These are phyloP conservation scores for Meleagris gallopavo DNA, from an alignment of 2,113 vertebrate species.

Conservation along the genomic window DNA sequence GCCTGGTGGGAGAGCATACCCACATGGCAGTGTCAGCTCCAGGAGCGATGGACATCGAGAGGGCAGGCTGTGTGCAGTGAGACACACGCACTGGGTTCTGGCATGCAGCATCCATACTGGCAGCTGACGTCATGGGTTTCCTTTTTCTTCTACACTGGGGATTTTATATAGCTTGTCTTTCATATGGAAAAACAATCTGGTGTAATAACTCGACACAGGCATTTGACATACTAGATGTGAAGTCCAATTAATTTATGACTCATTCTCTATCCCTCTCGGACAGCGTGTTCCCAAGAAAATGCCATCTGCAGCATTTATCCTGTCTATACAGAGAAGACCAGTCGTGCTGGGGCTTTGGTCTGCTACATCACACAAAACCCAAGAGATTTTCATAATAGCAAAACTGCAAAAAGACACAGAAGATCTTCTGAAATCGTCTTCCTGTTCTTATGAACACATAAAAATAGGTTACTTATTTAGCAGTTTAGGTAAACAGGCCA, in stretches of 20 bases:
- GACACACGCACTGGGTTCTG: fast-evolving
- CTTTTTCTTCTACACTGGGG: neutral
- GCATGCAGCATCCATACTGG: neutral
- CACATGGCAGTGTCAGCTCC: fast-evolving
- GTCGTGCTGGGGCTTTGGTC: neutral
- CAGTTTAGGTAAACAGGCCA: slow-evolving; percentile 62
- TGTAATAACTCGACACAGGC: neutral
- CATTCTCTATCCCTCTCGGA: neutral
- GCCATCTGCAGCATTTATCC: neutral
- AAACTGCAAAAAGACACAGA: neutral
- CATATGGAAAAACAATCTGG: neutral
- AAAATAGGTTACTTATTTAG: slow-evolving; percentile 56
- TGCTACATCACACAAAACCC: neutral
- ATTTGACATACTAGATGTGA: neutral
- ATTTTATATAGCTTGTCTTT: neutral
- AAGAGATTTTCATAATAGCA: neutral
- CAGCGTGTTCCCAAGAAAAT: neutral
- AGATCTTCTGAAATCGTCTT: slow-evolving; percentile 45
- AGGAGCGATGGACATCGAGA: fast-evolving
- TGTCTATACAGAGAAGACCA: neutral
- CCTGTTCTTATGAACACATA: slow-evolving; percentile 44
- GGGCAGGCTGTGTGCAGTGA: neutral
- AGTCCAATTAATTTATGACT: slow-evolving; percentile 32
- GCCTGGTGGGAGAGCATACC: neutral
- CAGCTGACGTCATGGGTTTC: neutral